Evolutionary conservation across 2,888 invertebrate genomes (phyloP).

Genomic region (Lithophane ornitopus): DNA sequence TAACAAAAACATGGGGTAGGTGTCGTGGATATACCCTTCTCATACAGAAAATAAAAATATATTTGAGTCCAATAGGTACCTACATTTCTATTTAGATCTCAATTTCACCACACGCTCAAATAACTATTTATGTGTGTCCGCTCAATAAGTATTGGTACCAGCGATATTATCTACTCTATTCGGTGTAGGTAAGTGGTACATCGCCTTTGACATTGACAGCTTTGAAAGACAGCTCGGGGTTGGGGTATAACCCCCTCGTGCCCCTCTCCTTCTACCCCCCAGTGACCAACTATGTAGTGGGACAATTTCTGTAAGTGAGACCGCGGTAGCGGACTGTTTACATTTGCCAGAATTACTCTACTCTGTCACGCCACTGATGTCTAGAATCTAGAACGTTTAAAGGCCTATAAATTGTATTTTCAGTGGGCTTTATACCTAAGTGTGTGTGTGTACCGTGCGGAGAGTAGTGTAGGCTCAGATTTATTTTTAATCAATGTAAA

Average conservation of each 20-base stretch:
- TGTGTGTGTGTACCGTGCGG: neutral
- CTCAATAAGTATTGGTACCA: constrained; percentile 27
- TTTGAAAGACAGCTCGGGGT: constrained; percentile 43
- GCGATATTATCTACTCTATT: constrained; percentile 33
- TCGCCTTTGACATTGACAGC: constrained; percentile 50
- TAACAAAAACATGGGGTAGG: neutral
- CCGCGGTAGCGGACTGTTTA: constrained; percentile 24
- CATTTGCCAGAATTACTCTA: constrained; percentile 10
- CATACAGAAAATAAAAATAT: neutral
- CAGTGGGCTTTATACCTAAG: neutral
- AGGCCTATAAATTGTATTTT: constrained; percentile 24
- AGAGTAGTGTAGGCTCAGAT: neutral
- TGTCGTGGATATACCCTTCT: no score
- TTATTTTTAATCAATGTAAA: neutral
- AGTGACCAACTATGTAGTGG: constrained; percentile 37
- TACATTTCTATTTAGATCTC: constrained; percentile 8
- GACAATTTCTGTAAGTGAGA: constrained; percentile 51
- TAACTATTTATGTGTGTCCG: neutral
- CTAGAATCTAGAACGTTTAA: constrained; percentile 2
- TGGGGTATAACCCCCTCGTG: neutral
- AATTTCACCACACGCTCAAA: constrained; percentile 2
- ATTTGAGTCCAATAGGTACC: accelerated
- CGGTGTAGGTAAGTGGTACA: constrained; percentile 40
- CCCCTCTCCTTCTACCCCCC: constrained; percentile 9
- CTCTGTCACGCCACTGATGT: neutral